These are phyloP conservation scores for Nipponacmea schrenckii DNA, from an alignment of 2,888 invertebrate species.

Conservation along the genomic window DNA sequence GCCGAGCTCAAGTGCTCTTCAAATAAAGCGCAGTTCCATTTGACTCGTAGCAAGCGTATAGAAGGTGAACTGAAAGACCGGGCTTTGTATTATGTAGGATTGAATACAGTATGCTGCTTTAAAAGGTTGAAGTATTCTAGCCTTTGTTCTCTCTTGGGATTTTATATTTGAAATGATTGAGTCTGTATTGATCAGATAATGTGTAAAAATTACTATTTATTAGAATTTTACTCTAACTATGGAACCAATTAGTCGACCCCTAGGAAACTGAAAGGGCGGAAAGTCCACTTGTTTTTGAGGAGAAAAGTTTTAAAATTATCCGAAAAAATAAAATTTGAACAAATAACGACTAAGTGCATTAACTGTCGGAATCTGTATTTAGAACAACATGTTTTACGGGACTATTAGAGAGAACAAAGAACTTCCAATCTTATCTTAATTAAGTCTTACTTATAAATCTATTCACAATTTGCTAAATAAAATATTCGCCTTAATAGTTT, in stretches of 20 bases:
- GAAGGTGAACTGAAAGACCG: not conserved
- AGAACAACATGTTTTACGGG: no score
- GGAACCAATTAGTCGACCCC: not conserved
- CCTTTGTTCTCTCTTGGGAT: not conserved
- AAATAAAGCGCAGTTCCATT: conserved; percentile 9
- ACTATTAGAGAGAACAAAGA: not conserved
- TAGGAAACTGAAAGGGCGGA: conserved; percentile 7
- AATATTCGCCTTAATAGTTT: not conserved
- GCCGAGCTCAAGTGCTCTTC: conserved; percentile 5
- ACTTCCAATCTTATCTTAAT: conserved; percentile 1
- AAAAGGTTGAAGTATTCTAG: not conserved
- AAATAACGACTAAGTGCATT: conserved; percentile 1
- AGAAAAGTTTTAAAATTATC: not conserved
- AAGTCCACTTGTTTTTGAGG: conserved; percentile 2
- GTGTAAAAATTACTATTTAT: not conserved
- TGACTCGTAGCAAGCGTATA: not conserved
- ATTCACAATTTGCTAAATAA: not conserved
- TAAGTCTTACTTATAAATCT: not conserved
- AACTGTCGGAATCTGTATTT: no score
- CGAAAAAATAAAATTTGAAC: not conserved
- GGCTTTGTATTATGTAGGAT: not conserved
- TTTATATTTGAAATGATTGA: conserved; percentile 3
- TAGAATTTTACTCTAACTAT: not conserved
- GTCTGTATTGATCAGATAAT: conserved; percentile 6
- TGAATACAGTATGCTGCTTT: not conserved